Evolutionary conservation across 2,888 invertebrate genomes (phyloP).

Genomic region (Eupithecia pulchellata): DNA sequence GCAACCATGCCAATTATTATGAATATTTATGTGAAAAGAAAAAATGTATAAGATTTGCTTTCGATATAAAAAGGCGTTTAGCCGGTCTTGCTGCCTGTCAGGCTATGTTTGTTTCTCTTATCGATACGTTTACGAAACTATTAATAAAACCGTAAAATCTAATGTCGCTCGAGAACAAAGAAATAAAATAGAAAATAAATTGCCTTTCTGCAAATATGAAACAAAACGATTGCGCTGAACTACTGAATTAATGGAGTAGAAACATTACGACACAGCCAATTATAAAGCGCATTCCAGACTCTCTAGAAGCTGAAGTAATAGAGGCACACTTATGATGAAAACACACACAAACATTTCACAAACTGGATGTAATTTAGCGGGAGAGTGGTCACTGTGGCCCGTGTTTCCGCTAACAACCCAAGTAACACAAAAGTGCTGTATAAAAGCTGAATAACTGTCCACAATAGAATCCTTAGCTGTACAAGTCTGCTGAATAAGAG

Average conservation of each 20-base stretch:
- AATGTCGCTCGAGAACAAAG: not conserved
- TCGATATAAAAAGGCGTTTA: conserved; percentile 51
- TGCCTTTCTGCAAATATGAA: conserved; percentile 6
- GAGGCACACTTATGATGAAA: conserved; percentile 15
- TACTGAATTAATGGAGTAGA: conserved; percentile 6
- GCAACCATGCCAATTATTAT: conserved; percentile 58
- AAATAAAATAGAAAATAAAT: not conserved
- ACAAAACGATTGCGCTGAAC: conserved; percentile 16
- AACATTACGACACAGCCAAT: conserved; percentile 12
- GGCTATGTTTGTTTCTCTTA: conserved; percentile 59
- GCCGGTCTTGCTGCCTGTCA: conserved; percentile 49
- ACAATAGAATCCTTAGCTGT: too few species aligned
- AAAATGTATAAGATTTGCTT: conserved; percentile 66
- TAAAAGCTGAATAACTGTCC: too few species aligned
- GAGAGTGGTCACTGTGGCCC: not conserved
- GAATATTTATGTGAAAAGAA: conserved; percentile 67
- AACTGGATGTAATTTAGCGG: conserved; percentile 19
- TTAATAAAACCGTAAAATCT: not conserved
- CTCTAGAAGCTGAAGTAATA: conserved; percentile 9
- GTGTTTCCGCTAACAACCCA: conserved; percentile 59
- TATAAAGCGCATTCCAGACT: conserved; percentile 8
- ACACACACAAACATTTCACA: conserved; percentile 30
- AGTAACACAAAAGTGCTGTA: too few species aligned
- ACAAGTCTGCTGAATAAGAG: too few species aligned
- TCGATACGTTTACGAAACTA: conserved; percentile 6